Evolutionary conservation across 2,113 vertebrate genomes (phyloP), one percentile per base, ranked within the genome.

Genomic region (Peromyscus leucopus): DNA sequence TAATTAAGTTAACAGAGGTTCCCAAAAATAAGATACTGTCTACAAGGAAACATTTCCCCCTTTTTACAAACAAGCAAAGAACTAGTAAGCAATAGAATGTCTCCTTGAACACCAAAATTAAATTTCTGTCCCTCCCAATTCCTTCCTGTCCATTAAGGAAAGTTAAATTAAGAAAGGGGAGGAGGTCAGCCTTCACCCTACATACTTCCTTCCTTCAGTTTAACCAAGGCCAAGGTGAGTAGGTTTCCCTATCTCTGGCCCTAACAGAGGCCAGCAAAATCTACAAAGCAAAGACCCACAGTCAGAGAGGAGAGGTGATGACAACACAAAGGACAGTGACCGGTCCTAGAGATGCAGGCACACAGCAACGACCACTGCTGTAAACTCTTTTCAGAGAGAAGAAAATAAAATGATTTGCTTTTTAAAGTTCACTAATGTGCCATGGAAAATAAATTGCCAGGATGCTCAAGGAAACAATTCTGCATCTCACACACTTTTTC

Each of bases 101-200:
- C 96, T 97, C 76, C 61, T 83, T 93, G 42, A 97, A 95, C 85
- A 98, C 78, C 82, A 92, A 97, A 95, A 93, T 95, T 87, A 97
- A 85, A 97, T 96, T 93, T 92, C 95, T 94, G 95, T 80, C 85
- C 89, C 95, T 97, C 94, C 97, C 96, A 96, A 95, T 98, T 97
- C 97, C 95, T 98, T 98, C 97, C 96, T 96, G 96, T 96, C 46
- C 94, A 63, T 83, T 65, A 86, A 90, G 46, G 36, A 92, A 55
- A 96, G 33, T 93, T 94, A 91, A 94, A 96, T 75, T 94, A 78
- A 90, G 46, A 90, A 65, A 90, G 16, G 46, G 33, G 88, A 80
- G 65, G 65, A 89, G 48, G 57, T 48, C 69, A 88, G 71, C 75
- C 48, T 92, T 95, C 85, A 55, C 72, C 75, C 55, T 36, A 36